These are phyloP conservation scores for Athetis lepigone DNA, from an alignment of 2,888 invertebrate species.

Conservation along the genomic window DNA sequence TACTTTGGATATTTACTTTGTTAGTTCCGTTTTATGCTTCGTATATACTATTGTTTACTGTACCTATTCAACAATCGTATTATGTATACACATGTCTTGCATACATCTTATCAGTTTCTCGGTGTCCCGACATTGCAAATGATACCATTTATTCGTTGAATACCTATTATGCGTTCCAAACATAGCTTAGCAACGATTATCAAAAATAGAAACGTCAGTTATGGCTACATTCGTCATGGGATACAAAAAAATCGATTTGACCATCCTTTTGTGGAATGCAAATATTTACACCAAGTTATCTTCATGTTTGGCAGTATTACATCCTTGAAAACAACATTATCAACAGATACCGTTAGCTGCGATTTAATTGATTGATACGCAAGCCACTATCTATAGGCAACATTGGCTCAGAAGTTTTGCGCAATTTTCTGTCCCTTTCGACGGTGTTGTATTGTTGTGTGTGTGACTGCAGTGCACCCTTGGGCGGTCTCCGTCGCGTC, in stretches of 20 bases:
- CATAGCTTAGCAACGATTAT: slow-evolving; percentile 36
- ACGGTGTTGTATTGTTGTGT: slow-evolving; percentile 67
- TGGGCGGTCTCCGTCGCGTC: slow-evolving; percentile 70
- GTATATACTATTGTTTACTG: slow-evolving; percentile 62
- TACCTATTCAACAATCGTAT: slow-evolving; percentile 46
- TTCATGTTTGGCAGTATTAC: slow-evolving; percentile 29
- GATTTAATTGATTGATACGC: slow-evolving; percentile 51
- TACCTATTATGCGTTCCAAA: slow-evolving; percentile 31
- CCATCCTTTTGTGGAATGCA: slow-evolving; percentile 27
- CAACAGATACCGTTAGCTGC: slow-evolving; percentile 35
- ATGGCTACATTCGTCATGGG: slow-evolving; percentile 49
- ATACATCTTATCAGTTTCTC: slow-evolving; percentile 59
- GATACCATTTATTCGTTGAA: slow-evolving; percentile 37
- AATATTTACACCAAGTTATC: slow-evolving; percentile 36
- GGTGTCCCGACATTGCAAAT: slow-evolving; percentile 38
- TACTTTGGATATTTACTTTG: slow-evolving; percentile 70
- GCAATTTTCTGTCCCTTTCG: slow-evolving; percentile 69
- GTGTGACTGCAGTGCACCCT: slow-evolving; percentile 70
- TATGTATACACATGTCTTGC: slow-evolving; percentile 39
- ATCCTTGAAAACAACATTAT: slow-evolving; percentile 27
- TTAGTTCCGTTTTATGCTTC: slow-evolving; percentile 64
- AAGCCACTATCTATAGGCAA: slow-evolving; percentile 26
- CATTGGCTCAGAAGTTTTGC: slow-evolving; percentile 56
- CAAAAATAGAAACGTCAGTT: slow-evolving; percentile 28
- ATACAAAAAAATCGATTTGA: slow-evolving; percentile 41